Conservation (phyloP, 2,888 invertebrate species). For the Clepsis dumicolana region DNA sequence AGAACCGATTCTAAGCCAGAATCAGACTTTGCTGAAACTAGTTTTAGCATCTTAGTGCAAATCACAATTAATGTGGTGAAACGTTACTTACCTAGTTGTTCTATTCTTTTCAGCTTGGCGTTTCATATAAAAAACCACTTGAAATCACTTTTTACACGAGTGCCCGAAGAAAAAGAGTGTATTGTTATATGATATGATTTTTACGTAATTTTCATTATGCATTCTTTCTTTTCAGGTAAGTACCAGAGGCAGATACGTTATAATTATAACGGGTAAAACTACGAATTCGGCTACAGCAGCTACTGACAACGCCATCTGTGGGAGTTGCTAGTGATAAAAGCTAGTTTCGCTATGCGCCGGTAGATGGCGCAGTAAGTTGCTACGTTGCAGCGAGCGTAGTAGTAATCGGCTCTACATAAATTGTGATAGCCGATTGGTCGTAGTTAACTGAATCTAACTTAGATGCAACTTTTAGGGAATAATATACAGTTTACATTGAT, state of each 20-base stretch:
- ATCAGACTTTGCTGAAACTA: too few species aligned
- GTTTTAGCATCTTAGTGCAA: too few species aligned
- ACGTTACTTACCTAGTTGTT: too few species aligned
- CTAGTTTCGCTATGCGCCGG: constrained; percentile 62
- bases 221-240: constrained; percentile 86
- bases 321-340: constrained; percentile 43
- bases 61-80: too few species aligned
- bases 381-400: background rate
- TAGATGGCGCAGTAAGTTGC: constrained; percentile 57
- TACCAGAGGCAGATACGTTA: constrained; percentile 58
- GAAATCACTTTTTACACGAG: background rate
- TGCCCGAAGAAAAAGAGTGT: too few species aligned
- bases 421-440: background rate
- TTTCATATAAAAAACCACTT: background rate
- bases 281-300: background rate
- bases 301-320: constrained; percentile 62
- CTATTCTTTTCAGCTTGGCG: too few species aligned
- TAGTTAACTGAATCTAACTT: background rate
- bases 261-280: background rate
- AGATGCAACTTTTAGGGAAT: background rate
- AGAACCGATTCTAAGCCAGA: background rate
- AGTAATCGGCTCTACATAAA: background rate
- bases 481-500: too few species aligned
- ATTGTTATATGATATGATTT: too few species aligned
- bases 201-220: constrained; percentile 43